Evolutionary conservation across 2,888 invertebrate genomes (phyloP).

Genomic region (Heliconius hortense): DNA sequence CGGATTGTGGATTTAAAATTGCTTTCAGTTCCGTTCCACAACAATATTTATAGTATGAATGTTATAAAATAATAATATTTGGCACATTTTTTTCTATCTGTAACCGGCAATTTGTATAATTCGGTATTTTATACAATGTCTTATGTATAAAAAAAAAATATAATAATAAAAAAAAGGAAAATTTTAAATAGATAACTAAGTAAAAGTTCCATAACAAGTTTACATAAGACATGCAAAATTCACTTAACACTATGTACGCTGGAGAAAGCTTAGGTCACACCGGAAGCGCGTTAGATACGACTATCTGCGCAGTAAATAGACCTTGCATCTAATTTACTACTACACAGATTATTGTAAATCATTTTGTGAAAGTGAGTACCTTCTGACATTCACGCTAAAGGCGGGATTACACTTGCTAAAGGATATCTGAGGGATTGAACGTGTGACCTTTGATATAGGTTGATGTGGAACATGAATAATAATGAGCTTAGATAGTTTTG

Average conservation of each 20-base stretch:
- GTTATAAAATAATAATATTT: too few species aligned
- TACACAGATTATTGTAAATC: slow-evolving; percentile 50
- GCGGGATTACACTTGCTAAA: not conserved
- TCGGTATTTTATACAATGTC: too few species aligned
- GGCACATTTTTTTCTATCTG: too few species aligned
- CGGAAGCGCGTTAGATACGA: slow-evolving; percentile 54
- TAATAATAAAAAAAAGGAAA: not conserved
- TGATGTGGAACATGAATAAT: slow-evolving; percentile 6
- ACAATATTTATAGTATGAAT: not conserved
- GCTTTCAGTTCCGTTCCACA: not conserved
- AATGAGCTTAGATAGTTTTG: slow-evolving; percentile 4
- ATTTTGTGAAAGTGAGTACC: slow-evolving; percentile 51
- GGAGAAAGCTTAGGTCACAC: slow-evolving; percentile 50
- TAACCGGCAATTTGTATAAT: too few species aligned
- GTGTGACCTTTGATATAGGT: slow-evolving; percentile 5
- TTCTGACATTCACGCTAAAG: slow-evolving; percentile 24
- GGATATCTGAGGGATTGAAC: not conserved
- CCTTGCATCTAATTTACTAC: slow-evolving; percentile 53
- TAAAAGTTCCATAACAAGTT: not conserved
- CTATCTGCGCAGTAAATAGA: slow-evolving; percentile 48
- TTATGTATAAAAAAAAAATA: too few species aligned
- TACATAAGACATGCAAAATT: slow-evolving; percentile 10
- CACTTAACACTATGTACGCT: not conserved
- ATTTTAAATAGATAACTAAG: not conserved
- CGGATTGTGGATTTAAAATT: not conserved